Percentiles rank a stretch among this genome's conserved stretches.
Conservation (phyloP, 2,888 invertebrate species). For the Psylliodes chrysocephalus region DNA sequence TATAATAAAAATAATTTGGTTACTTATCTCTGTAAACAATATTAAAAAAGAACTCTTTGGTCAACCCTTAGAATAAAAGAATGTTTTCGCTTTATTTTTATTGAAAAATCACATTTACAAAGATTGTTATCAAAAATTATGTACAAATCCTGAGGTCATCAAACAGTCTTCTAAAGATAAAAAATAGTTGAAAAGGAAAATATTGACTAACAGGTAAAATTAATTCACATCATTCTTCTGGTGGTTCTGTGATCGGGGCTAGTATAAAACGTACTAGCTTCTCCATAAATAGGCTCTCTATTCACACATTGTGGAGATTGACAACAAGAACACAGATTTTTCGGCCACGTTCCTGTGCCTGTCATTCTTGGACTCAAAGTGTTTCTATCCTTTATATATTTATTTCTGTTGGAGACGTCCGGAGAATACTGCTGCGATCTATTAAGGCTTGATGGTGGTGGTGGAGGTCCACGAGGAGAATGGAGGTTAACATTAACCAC, state of each 20-base stretch:
- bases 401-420: neutral
- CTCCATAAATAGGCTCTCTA: constrained; percentile 59
- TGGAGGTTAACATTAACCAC: constrained; percentile 59
- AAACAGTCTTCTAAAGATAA: constrained; percentile 3
- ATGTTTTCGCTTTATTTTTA: constrained; percentile 22
- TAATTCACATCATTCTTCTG: constrained; percentile 55
- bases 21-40: too few species aligned
- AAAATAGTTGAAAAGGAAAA: neutral
- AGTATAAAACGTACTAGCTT: constrained; percentile 56
- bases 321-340: neutral
- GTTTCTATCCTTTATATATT: neutral
- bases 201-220: neutral
- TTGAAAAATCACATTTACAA: constrained; percentile 28
- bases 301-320: constrained; percentile 7
- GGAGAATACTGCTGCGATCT: neutral
- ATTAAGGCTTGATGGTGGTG: neutral
- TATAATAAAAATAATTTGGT: too few species aligned
- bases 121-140: constrained; percentile 6
- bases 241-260: constrained; percentile 60
- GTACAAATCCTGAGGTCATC: neutral
- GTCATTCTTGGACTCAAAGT: neutral
- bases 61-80: too few species aligned
- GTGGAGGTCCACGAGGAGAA: constrained; percentile 28
- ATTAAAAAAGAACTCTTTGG: too few species aligned
- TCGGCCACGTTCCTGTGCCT: neutral